Conservation (phyloP, 2,888 invertebrate genomes). For the Phaedon cochleariae region DNA sequence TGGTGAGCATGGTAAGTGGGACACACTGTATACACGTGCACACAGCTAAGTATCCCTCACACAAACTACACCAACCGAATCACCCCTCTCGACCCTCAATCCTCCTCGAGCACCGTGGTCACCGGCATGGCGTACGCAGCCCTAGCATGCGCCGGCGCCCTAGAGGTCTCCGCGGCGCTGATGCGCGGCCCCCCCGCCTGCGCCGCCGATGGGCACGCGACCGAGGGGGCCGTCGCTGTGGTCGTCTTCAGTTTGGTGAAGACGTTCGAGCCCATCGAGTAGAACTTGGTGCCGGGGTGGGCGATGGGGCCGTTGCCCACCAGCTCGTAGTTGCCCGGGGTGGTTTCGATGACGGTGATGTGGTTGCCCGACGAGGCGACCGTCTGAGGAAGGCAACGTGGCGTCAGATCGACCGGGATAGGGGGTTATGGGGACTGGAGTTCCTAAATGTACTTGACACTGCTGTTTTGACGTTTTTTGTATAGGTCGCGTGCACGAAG, state of each 20-base stretch:
- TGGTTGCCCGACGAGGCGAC: constrained; percentile 44
- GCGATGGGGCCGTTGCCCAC: constrained; percentile 47
- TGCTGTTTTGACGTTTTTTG: too few species aligned
- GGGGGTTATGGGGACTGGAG: too few species aligned
- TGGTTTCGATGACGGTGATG: constrained; percentile 54
- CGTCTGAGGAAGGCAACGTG: constrained; percentile 35
- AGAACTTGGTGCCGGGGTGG: constrained; percentile 45
- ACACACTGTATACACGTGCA: too few species aligned
- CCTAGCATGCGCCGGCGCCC: neutral
- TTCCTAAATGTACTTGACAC: too few species aligned
- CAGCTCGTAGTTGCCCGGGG: constrained; percentile 55
- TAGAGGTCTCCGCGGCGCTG: neutral
- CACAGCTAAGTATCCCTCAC: too few species aligned
- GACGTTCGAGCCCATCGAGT: constrained; percentile 32
- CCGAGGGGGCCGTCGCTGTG: neutral
- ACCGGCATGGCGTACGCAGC: neutral
- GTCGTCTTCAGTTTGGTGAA: neutral
- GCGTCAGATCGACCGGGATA: too few species aligned
- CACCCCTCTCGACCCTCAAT: neutral
- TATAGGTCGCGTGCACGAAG: too few species aligned
- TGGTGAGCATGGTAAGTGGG: too few species aligned
- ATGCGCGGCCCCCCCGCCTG: neutral
- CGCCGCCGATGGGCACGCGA: neutral
- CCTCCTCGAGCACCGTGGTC: neutral
- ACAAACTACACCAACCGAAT: too few species aligned